Conservation (phyloP, 2,797 vertebrate species). For the Helostoma temminkii region DNA sequence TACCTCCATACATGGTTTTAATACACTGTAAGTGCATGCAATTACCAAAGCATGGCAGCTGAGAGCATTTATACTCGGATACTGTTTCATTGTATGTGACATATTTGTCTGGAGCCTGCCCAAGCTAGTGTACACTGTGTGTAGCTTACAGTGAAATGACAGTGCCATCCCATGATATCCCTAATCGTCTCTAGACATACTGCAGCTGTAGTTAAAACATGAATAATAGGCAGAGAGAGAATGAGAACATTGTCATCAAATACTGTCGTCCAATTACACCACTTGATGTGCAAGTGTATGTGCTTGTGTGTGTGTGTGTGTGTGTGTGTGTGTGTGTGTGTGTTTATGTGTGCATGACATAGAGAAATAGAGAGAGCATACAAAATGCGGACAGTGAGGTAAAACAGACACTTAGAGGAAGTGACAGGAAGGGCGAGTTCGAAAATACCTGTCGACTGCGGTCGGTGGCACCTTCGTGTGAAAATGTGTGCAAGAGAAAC, state of each 20-base stretch:
- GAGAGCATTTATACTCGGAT: background rate
- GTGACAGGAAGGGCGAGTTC: background rate
- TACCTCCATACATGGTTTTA: background rate
- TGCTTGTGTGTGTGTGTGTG: too few species aligned
- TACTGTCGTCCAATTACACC: too few species aligned
- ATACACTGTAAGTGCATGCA: too few species aligned
- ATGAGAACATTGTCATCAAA: too few species aligned
- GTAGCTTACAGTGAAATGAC: too few species aligned
- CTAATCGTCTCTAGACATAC: background rate
- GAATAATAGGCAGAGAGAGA: background rate
- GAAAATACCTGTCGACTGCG: constrained; percentile 17
- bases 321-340: too few species aligned
- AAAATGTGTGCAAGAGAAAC: too few species aligned
- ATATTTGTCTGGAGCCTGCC: constrained; percentile 25
- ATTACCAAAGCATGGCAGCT: background rate
- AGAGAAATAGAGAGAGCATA: background rate
- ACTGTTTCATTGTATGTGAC: constrained; percentile 14
- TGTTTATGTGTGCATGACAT: background rate
- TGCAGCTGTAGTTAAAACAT: background rate
- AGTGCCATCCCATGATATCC: background rate
- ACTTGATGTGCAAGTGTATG: too few species aligned
- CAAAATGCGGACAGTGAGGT: background rate
- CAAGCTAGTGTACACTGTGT: too few species aligned
- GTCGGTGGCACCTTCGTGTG: constrained; percentile 7
- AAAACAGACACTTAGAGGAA: constrained; percentile 3